Evolutionary conservation across 2,113 vertebrate species (phyloP), one percentile per base, ranked within the genome.

Genomic region (Salvelinus fontinalis): DNA sequence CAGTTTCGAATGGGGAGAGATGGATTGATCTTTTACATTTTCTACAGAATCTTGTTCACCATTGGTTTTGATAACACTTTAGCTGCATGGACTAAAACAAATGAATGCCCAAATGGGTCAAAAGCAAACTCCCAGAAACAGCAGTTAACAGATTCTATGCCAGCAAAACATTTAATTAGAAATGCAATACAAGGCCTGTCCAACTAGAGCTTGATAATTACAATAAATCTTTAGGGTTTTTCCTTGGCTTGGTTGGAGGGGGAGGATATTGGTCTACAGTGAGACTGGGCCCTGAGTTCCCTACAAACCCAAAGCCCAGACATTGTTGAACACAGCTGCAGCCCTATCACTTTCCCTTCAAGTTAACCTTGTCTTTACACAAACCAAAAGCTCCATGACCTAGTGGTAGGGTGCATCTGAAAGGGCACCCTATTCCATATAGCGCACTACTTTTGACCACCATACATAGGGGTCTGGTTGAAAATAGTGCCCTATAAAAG

Each of bases 131-230:
- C 92, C 90, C 93, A 89, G 88, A 92, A 93, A 94, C 93, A 94
- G 95, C 94, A 94, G 93, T 92, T 93, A 89, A 91, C 85, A 93
- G 91, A 93, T 86, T 88, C 89, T 89, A 93, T 83, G 95, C 93
- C 94, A 93, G 93, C 91, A 93, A 93, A 93, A 88, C 95, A 94
- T 95, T 94, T 87, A 94, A 94, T 93, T 93, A 34, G 87, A 85
- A 90, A 92, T 86, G 86, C 93, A 90, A 92, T 93, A 94, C 95
- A 95, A 95, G 95, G 93, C 92, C 94, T 94, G 93, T 94, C 95
- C 91, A 92, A 95, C 94, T 86, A 92, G 90, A 91, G 91, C 91
- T 93, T 94, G 94, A 91, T 93, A 93, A 94, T 93, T 92, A 93
- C 92, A 92, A 94, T 93, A 93, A 93, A 94, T 94, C 92, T 95